Percentiles rank a stretch among this genome's conserved stretches.
phyloP scores from a whole-genome alignment of 2,888 invertebrate species.

The Kryphioiulus occultus region DNA sequence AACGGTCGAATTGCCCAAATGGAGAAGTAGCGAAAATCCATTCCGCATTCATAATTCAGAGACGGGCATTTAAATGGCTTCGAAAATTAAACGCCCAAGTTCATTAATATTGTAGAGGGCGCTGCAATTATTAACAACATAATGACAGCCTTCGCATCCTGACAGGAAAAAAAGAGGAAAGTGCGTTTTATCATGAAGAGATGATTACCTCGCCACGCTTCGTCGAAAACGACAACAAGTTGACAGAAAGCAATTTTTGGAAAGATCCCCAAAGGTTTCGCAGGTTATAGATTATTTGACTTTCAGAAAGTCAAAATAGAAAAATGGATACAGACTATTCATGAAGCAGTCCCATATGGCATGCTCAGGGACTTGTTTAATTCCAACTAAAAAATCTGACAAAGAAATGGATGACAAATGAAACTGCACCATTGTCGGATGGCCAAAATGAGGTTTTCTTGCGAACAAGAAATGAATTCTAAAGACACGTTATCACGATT shows the following conservation, averaged over 20 bases:
- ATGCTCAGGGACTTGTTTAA: too few relatives aligned
- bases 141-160: background rate
- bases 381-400: too few relatives aligned
- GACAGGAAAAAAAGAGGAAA: background rate
- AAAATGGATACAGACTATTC: background rate
- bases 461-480: too few relatives aligned
- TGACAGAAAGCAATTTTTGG: background rate
- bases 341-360: too few relatives aligned
- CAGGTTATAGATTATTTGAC: background rate
- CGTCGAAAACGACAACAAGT: background rate
- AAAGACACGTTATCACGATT: too few relatives aligned
- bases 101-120: background rate
- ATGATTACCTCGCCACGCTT: background rate
- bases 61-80: background rate
- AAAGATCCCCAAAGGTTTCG: background rate
- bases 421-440: too few relatives aligned
- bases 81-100: background rate
- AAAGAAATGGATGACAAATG: too few relatives aligned
- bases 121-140: background rate
- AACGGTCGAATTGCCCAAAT: background rate
- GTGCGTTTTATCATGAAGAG: background rate
- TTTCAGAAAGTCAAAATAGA: background rate
- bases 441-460: too few relatives aligned
- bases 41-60: background rate
- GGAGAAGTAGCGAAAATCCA: background rate